Evolutionary conservation across 1,140 invertebrate genomes (phyloP).

Genomic region (Ruditapes philippinarum): DNA sequence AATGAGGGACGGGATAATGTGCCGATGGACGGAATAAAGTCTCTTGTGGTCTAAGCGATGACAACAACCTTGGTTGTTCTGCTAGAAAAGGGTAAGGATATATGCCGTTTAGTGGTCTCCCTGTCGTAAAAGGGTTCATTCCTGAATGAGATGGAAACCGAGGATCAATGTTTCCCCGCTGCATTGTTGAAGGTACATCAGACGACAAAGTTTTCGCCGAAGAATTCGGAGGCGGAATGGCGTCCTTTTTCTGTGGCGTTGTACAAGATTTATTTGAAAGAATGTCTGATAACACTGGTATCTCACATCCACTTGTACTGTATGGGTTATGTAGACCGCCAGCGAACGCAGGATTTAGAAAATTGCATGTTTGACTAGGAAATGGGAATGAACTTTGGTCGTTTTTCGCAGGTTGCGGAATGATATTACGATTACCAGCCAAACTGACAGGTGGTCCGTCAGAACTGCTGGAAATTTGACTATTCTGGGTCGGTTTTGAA

Average conservation of each 20-base stretch:
- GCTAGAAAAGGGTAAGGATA: conserved; percentile 80
- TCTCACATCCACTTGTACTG: conserved; percentile 28
- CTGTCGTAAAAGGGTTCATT: conserved; percentile 37
- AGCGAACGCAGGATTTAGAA: neutral
- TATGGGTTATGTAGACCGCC: neutral
- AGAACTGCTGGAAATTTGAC: conserved; percentile 31
- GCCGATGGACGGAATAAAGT: conserved; percentile 68
- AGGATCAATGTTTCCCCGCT: neutral
- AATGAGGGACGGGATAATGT: conserved; percentile 59
- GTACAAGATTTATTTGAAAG: conserved; percentile 45
- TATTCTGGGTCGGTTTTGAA: conserved; percentile 44
- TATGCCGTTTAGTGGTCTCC: conserved; percentile 72
- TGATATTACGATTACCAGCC: neutral
- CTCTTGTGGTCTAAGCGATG: conserved; percentile 77
- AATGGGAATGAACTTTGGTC: conserved; percentile 6
- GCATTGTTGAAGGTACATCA: neutral
- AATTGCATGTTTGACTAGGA: conserved; percentile 18
- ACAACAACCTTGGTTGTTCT: conserved; percentile 79
- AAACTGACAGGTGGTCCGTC: neutral
- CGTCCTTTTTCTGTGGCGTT: neutral
- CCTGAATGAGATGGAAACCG: neutral
- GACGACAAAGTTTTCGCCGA: neutral
- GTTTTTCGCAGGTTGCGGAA: conserved; percentile 29
- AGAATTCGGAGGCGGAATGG: too few species aligned
- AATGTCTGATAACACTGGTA: conserved; percentile 74